Evolutionary conservation across 2,888 invertebrate species (phyloP).

Genomic region (Ceriagrion tenellum): DNA sequence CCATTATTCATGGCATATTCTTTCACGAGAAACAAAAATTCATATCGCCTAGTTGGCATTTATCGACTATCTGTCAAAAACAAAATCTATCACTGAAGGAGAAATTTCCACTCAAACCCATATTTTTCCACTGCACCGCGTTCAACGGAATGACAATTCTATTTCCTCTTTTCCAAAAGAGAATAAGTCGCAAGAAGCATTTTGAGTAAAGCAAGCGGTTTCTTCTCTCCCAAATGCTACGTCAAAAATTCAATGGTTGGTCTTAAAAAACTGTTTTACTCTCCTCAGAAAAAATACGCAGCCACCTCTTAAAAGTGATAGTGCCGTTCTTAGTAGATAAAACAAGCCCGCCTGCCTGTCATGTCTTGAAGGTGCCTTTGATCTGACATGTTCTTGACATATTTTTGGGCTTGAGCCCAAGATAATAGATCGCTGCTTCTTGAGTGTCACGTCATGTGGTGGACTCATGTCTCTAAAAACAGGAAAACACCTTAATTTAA

Average conservation of each 20-base stretch:
- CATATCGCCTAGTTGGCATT: background rate
- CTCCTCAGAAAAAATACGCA: background rate
- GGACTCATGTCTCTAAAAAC: too few species aligned
- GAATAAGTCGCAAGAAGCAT: background rate
- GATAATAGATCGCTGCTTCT: too few species aligned
- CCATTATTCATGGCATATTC: background rate
- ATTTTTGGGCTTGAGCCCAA: background rate
- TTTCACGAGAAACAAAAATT: background rate
- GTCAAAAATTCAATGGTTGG: background rate
- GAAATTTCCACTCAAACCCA: background rate
- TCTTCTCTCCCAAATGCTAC: background rate
- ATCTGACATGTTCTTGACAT: background rate
- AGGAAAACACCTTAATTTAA: too few species aligned
- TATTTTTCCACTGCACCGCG: background rate
- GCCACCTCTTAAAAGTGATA: background rate
- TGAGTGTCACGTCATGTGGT: too few species aligned
- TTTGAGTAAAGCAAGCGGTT: background rate
- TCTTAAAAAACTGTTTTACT: background rate
- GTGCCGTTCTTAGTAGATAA: background rate
- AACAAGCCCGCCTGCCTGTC: background rate
- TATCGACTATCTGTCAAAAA: conserved; percentile 12
- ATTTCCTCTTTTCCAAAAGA: background rate
- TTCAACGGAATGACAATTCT: conserved; percentile 8
- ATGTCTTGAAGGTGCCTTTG: background rate
- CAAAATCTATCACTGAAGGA: background rate